Conservation (phyloP, 2,797 vertebrate genomes). For the Coranthus polyacanthus region DNA sequence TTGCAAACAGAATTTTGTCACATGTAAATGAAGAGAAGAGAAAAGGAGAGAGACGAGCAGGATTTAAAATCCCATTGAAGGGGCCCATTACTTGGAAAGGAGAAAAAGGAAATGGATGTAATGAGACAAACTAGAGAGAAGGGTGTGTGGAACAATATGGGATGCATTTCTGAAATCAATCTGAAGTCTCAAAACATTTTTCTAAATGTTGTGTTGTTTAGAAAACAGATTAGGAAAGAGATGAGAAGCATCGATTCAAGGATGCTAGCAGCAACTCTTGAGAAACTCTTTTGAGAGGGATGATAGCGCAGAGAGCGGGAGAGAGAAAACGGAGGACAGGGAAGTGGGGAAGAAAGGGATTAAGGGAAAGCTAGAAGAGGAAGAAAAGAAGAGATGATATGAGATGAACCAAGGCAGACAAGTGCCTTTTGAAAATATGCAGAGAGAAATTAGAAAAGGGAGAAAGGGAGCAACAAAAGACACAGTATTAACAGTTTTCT, state of each 20-base stretch:
- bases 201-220: slow-evolving; percentile 20
- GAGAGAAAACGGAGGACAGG: slow-evolving; percentile 17
- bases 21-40: slow-evolving; percentile 56
- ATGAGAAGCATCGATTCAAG: slow-evolving; percentile 11
- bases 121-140: slow-evolving; percentile 46
- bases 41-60: slow-evolving; percentile 34
- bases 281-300: slow-evolving; percentile 40
- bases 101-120: slow-evolving; percentile 40
- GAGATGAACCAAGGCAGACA: slow-evolving; percentile 43
- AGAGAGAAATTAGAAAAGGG: slow-evolving; percentile 61
- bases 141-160: slow-evolving; percentile 6
- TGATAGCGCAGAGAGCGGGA: slow-evolving; percentile 16
- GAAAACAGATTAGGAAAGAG: slow-evolving; percentile 28
- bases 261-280: slow-evolving; percentile 19
- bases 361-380: slow-evolving; percentile 24
- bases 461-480: slow-evolving; percentile 58
- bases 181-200: slow-evolving; percentile 28
- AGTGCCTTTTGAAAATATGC: slow-evolving; percentile 55
- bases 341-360: slow-evolving; percentile 1
- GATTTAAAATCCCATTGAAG: slow-evolving; percentile 61
- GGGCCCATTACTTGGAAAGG: slow-evolving; percentile 37
- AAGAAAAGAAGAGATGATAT: slow-evolving; percentile 31
- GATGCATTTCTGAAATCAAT: slow-evolving; percentile 26
- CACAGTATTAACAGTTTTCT: slow-evolving; percentile 58
- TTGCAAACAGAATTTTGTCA: slow-evolving; percentile 60